Evolutionary conservation across 2,113 vertebrate species (phyloP).

Genomic region (Ailuropoda melanoleuca): DNA sequence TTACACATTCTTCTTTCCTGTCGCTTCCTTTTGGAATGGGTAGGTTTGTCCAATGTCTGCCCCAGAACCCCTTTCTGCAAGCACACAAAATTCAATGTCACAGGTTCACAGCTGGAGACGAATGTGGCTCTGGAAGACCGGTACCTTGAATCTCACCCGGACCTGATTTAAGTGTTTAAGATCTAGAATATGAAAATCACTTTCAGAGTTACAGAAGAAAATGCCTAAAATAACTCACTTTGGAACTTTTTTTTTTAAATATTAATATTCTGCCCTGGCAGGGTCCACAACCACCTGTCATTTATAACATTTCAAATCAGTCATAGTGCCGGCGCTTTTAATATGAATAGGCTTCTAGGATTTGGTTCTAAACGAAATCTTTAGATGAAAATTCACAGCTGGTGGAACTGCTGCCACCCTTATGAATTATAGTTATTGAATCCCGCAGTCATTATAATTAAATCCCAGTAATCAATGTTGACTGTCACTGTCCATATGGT

Average conservation of each 20-base stretch:
- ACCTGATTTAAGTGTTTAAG: not conserved
- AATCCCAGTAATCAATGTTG: not conserved
- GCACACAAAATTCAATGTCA: not conserved
- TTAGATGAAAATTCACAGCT: not conserved
- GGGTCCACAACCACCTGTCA: not conserved
- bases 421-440: not conserved
- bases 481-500: not conserved
- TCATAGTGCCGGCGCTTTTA: not conserved
- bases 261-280: not conserved
- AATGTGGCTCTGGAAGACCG: fast-evolving
- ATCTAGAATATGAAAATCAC: not conserved
- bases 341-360: not conserved
- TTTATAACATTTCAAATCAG: no score
- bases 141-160: not conserved
- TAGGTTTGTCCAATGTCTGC: not conserved
- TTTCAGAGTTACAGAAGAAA: not conserved
- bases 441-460: not conserved
- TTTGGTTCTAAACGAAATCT: not conserved
- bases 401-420: not conserved
- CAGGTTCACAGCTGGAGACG: not conserved
- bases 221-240: not conserved
- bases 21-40: no score
- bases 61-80: not conserved
- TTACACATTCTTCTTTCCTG: no score
- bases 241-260: not conserved